A percentile compares a stretch with the other conserved stretches of the same genome.
These are phyloP conservation scores for Zapus hudsonius DNA, from an alignment of 2,113 vertebrate genomes.

Conservation along the genomic window DNA sequence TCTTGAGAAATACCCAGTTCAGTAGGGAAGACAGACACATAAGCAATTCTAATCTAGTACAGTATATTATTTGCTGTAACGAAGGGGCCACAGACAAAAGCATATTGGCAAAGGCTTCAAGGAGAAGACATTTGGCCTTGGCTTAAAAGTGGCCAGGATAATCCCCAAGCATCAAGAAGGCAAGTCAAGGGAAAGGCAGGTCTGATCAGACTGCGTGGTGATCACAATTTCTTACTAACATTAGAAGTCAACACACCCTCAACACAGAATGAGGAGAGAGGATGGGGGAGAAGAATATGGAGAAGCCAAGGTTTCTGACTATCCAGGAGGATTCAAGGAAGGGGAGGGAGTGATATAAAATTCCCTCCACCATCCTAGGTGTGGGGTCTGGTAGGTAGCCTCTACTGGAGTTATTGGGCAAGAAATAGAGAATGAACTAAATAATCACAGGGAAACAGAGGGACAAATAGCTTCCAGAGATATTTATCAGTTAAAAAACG, in stretches of 20 bases:
- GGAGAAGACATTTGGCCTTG: background rate
- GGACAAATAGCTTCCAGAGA: background rate
- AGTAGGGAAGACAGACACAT: background rate
- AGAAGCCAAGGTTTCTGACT: background rate
- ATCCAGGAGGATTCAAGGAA: background rate
- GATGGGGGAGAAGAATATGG: background rate
- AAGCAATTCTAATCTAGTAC: background rate
- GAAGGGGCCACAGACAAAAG: constrained; percentile 18
- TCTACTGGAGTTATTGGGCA: background rate
- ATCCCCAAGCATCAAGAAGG: background rate
- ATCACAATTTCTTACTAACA: background rate
- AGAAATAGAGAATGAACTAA: background rate
- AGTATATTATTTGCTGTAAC: background rate
- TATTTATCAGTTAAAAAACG: background rate
- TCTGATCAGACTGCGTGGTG: rapidly evolving
- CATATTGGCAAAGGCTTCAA: background rate
- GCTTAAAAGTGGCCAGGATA: background rate
- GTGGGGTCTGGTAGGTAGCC: background rate
- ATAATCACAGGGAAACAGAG: background rate
- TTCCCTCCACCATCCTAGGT: background rate
- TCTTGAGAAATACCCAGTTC: constrained; percentile 44
- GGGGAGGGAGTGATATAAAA: background rate
- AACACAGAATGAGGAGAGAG: background rate
- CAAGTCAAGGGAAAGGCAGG: too few relatives aligned
- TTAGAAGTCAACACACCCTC: background rate